phyloP scores from a whole-genome alignment of 2,888 invertebrate species.

The Anorthoa munda region DNA sequence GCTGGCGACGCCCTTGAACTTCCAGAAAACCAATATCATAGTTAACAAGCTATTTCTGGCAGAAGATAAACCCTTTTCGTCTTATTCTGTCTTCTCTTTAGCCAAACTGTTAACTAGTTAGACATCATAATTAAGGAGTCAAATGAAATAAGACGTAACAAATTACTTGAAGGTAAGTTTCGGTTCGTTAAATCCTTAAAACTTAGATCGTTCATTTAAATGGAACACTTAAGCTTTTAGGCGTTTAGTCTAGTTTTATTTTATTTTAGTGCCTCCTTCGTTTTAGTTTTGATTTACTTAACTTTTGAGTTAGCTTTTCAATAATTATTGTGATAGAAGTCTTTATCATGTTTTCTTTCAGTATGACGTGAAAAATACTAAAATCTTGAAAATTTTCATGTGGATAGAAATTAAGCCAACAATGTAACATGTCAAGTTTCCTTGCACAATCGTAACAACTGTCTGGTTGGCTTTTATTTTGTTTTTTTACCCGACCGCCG shows the following conservation, averaged over 20 bases:
- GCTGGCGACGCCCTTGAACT: too few species aligned
- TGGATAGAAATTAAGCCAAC: rapidly evolving
- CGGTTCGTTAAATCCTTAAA: slow-evolving; percentile 45
- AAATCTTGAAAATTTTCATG: not conserved
- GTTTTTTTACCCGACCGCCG: too few species aligned
- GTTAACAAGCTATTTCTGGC: not conserved
- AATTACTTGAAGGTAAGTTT: slow-evolving; percentile 46
- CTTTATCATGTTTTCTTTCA: not conserved
- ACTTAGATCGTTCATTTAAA: slow-evolving; percentile 60
- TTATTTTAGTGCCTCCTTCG: slow-evolving; percentile 34
- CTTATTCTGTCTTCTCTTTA: not conserved
- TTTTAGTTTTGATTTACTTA: slow-evolving; percentile 42
- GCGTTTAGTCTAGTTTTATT: slow-evolving; percentile 48
- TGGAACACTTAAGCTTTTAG: slow-evolving; percentile 60
- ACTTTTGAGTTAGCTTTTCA: slow-evolving; percentile 25
- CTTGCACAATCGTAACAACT: too few species aligned
- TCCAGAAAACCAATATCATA: too few species aligned
- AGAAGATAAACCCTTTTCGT: not conserved
- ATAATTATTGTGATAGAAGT: slow-evolving; percentile 3
- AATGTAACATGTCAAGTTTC: too few species aligned
- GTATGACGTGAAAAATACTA: too few species aligned
- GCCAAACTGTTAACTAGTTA: slow-evolving; percentile 8
- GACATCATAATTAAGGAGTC: slow-evolving; percentile 46
- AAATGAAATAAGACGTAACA: slow-evolving; percentile 47
- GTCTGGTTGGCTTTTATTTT: too few species aligned